Base-by-base conservation (phyloP, 2,113 vertebrate species). In the Syngnathus scovelli region DNA sequence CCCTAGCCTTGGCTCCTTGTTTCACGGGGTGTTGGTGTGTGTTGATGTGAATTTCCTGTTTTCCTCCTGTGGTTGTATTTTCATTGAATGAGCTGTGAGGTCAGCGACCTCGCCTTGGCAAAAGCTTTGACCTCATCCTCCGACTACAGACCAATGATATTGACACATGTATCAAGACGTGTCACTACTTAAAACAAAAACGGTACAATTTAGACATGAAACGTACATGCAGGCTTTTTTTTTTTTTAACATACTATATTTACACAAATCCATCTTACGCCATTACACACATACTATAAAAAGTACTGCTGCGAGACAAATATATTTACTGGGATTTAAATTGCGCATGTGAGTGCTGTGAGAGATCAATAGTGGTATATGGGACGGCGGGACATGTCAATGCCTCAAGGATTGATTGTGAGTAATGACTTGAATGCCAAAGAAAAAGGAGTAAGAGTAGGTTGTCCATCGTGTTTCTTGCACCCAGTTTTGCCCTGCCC, bases 341-440 rank as follows among this genome's bases (percentile, higher is more conserved):
- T 80, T 78, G 74, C 51, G 48, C 72, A 68, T 74, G 74, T 74
- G 79, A 81, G 73, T 76, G 79, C 67, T 56, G 78, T 76, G 70
- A 84, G 76, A 46, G 75, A 86, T 85, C 85, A 81, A 87, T 86
- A 83, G 62, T 73, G 74, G 51, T 72, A 72, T 83, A 55, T 61
- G 71, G 70, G 59, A 83, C 71, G 78, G 76, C 69, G 56, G 78
- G 58, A 74, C 69, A 82, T 74, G 81, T 85, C 80, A 69, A 74
- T 78, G 67, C 68, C 36, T 73, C 43, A 21, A 70, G 63, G 62
- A 70, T 61, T 83, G 77, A 72, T 85, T 73, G 81, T 74, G 81
- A 80, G 67, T 43, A 66, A 61, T 70, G 44, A 63, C 44, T 83
- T 60, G 79, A 78, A 75, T 79, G 70, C 74, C 68, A 75, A 68